A percentile compares a stretch with the other conserved stretches of the same genome.
Evolutionary conservation across 2,113 vertebrate genomes (phyloP).

Genomic region (Ptilorrhoa leucosticta): DNA sequence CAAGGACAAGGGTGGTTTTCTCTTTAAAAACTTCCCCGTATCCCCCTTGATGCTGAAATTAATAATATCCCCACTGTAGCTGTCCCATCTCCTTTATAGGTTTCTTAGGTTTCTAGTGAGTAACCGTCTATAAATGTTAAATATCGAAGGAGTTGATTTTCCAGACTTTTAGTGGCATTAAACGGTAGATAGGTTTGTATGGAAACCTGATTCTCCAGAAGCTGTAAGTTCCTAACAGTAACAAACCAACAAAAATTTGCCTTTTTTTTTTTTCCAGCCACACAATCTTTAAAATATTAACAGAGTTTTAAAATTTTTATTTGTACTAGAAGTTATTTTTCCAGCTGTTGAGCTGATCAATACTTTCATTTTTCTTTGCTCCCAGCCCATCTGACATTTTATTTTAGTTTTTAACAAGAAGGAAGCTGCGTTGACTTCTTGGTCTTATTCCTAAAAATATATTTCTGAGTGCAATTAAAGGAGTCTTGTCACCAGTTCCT

Average conservation of each 20-base stretch:
- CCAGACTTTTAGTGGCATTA: not conserved
- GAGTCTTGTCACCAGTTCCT: not conserved
- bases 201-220: not conserved
- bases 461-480: conserved; percentile 16
- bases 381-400: not conserved
- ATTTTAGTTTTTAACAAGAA: conserved; percentile 31
- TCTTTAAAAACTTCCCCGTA: not conserved
- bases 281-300: conserved; percentile 18
- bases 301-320: not conserved
- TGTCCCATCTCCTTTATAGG: not conserved
- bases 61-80: not conserved
- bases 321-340: conserved; percentile 27
- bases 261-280: not conserved
- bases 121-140: not conserved
- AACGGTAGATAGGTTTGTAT: not conserved
- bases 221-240: not conserved
- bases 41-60: not conserved
- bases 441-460: conserved; percentile 45
- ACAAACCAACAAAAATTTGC: not conserved
- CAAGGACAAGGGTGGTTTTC: not conserved
- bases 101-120: not conserved
- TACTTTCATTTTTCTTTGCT: not conserved
- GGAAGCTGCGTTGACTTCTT: not conserved
- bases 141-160: conserved; percentile 7
- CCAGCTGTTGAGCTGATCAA: conserved; percentile 44